phyloP scores from a whole-genome alignment of 2,113 vertebrate species.

The Microtus richardsoni region DNA sequence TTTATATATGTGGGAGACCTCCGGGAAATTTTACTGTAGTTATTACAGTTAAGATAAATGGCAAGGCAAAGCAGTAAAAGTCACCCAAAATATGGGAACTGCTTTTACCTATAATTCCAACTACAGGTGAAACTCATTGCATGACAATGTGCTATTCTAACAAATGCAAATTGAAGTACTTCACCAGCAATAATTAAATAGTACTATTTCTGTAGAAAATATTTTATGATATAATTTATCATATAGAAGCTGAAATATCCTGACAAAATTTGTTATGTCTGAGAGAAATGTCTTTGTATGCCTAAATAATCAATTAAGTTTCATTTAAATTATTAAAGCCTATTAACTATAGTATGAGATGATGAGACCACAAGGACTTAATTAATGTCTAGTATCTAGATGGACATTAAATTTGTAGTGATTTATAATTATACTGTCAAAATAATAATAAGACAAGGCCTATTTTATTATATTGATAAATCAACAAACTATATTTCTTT shows the following conservation, averaged over 20 bases:
- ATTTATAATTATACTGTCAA: neutral
- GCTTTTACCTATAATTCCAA: neutral
- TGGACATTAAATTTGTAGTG: neutral
- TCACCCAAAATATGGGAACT: neutral
- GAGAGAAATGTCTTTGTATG: neutral
- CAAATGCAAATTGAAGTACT: neutral
- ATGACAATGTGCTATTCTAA: neutral
- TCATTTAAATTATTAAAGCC: neutral
- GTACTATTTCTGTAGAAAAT: neutral
- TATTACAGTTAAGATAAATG: conserved; percentile 61
- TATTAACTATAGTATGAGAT: neutral
- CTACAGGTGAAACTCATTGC: neutral
- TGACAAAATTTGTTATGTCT: neutral
- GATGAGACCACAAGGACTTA: neutral
- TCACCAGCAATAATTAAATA: conserved; percentile 24
- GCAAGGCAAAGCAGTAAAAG: conserved; percentile 49
- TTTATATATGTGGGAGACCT: neutral
- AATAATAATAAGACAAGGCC: neutral
- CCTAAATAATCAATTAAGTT: neutral
- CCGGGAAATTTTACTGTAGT: neutral
- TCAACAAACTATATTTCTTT: neutral
- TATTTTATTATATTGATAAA: neutral
- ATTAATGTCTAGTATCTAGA: neutral
- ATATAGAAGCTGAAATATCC: neutral
- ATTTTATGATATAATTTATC: neutral